phyloP scores from a whole-genome alignment of 2,113 vertebrate genomes.

The Tylochromis polylepis region DNA sequence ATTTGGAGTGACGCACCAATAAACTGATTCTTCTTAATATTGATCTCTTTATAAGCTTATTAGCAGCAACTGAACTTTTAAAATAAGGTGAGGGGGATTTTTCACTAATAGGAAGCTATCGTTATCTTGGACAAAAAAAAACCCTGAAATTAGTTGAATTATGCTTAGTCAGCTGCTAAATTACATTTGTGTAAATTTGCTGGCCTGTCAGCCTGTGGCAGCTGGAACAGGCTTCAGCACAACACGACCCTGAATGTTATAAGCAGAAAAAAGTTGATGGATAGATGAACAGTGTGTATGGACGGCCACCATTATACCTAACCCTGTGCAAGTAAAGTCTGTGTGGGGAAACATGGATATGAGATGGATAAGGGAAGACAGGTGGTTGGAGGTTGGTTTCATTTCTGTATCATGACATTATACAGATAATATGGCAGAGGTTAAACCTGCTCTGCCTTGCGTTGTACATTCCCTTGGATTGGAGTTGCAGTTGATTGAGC shows the following conservation, averaged over 20 bases:
- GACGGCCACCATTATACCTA: neutral
- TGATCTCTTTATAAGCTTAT: no score
- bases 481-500: neutral
- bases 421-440: neutral
- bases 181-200: neutral
- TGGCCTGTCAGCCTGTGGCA: neutral
- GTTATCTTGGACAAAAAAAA: neutral
- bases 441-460: neutral
- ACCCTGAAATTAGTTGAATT: neutral
- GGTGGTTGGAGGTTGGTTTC: neutral
- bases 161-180: neutral
- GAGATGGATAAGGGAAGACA: neutral
- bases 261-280: neutral
- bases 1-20: neutral
- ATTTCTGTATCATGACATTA: neutral
- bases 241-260: neutral
- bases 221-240: neutral
- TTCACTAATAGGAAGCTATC: no score
- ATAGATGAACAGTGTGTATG: neutral
- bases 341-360: neutral
- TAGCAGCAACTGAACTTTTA: no score
- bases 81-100: no score
- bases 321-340: neutral
- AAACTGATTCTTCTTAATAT: neutral
- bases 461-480: neutral